A percentile compares a stretch with the other conserved stretches of the same genome.
Evolutionary conservation across 2,113 vertebrate genomes (phyloP).

Genomic region (Zosterops japonicus): DNA sequence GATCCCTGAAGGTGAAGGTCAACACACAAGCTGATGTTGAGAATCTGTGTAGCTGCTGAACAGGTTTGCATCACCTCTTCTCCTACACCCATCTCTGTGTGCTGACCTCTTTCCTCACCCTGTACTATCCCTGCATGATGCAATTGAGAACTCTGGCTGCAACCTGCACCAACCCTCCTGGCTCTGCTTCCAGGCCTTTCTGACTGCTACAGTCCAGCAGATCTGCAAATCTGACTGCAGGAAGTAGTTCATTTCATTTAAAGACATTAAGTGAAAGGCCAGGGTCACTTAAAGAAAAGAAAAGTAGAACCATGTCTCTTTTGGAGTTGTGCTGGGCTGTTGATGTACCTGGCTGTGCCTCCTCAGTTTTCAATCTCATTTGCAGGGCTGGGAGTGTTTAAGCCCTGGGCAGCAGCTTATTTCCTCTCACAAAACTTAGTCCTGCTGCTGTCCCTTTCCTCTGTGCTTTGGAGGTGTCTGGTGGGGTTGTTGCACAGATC

Average conservation of each 20-base stretch:
- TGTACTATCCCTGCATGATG: accelerated
- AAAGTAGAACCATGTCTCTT: neutral
- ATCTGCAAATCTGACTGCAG: neutral
- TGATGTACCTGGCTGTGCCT: neutral
- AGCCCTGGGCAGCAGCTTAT: neutral
- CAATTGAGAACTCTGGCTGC: neutral
- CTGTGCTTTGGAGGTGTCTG: neutral
- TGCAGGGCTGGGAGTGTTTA: neutral
- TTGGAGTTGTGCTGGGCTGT: neutral
- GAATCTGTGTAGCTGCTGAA: neutral
- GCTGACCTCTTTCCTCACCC: neutral
- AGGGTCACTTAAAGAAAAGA: neutral
- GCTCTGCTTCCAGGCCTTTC: neutral
- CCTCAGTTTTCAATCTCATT: neutral
- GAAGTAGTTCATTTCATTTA: neutral
- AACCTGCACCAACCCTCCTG: neutral
- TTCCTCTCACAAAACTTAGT: accelerated
- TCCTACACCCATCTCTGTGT: neutral
- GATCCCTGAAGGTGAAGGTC: neutral
- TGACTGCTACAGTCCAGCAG: neutral
- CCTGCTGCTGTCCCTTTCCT: accelerated
- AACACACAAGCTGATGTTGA: neutral
- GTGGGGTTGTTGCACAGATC: neutral
- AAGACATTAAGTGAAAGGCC: neutral
- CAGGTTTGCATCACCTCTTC: neutral